phyloP scores from a whole-genome alignment of 2,113 vertebrate species.

The Lota lota region DNA sequence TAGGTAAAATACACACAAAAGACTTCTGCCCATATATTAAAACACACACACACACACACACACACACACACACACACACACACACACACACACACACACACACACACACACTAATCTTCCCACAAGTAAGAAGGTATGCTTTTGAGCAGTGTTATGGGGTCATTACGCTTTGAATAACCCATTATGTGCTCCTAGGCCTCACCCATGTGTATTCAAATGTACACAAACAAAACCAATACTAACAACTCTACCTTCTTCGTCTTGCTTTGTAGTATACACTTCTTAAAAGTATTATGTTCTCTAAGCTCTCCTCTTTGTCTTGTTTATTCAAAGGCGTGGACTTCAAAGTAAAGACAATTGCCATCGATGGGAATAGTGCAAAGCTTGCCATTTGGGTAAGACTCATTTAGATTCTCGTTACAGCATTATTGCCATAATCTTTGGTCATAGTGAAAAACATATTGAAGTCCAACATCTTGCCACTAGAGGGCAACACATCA shows the following conservation, averaged over 20 bases:
- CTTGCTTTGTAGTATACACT: no score
- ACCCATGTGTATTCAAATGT: no score
- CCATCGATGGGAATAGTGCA: constrained; percentile 95
- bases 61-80: constrained; percentile 1
- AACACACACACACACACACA: background rate
- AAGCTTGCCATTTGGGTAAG: constrained; percentile 98
- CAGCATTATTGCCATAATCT: background rate
- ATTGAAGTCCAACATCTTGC: background rate
- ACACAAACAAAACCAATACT: no score
- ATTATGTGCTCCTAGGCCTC: background rate
- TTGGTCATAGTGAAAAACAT: constrained; percentile 29
- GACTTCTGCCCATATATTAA: no score
- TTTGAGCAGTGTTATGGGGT: no score
- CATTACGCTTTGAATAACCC: background rate
- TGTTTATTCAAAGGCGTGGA: constrained; percentile 83
- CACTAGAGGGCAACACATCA: constrained; percentile 44
- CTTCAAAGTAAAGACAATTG: constrained; percentile 98
- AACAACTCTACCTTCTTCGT: no score
- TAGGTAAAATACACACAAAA: constrained; percentile 76
- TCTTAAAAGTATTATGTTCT: background rate
- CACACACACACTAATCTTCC: background rate
- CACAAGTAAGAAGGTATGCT: background rate
- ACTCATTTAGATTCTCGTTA: background rate
- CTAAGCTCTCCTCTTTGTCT: background rate
- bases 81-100: background rate